Base-by-base conservation (phyloP, 2,797 vertebrate species). In the Pristis pectinata region DNA sequence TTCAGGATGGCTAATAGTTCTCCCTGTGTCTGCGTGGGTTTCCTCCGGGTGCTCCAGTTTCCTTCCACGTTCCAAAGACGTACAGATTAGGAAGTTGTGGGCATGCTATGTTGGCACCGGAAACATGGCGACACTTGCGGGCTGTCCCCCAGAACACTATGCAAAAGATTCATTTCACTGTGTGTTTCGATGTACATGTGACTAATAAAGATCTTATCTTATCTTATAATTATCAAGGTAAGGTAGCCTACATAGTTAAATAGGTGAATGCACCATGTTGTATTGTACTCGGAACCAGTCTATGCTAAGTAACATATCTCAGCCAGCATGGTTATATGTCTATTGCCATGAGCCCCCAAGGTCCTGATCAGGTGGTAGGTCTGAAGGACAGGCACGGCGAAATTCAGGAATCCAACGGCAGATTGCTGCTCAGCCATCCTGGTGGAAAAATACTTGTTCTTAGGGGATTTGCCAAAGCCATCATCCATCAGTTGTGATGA, bases 181-280 rank as follows among this genome's bases (percentile, higher is more conserved):
- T n/a, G n/a, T n/a, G n/a, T n/a, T n/a, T n/a, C n/a, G n/a, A n/a
- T n/a, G n/a, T n/a, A n/a, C n/a, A n/a, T n/a, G n/a, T n/a, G n/a
- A n/a, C n/a, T n/a, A n/a, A n/a, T n/a, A n/a, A n/a, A n/a, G n/a
- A n/a, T n/a, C n/a, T n/a, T n/a, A n/a, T n/a, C n/a, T n/a, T n/a
- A n/a, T n/a, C n/a, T n/a, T n/a, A n/a, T n/a, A n/a, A n/a, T n/a
- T 34, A 89, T 89, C 56, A 64, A 89, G 89, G 85, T 61, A 37
- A 2, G 15, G 34, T 56, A 89, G 61, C 56, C 53, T 61, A 17
- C 24, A 87, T 30, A 61, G 61, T n/a, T 89, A 34, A 89, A 37
- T 89, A 34, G 61, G 15, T 64, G n/a, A 89, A 22, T 19, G 56
- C 85, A 89, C 1, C 85, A 89, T n/a, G 7, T 89, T 61, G 34